Evolutionary conservation across 1,140 invertebrate species (phyloP).

Genomic region (Drosophila neocordata): DNA sequence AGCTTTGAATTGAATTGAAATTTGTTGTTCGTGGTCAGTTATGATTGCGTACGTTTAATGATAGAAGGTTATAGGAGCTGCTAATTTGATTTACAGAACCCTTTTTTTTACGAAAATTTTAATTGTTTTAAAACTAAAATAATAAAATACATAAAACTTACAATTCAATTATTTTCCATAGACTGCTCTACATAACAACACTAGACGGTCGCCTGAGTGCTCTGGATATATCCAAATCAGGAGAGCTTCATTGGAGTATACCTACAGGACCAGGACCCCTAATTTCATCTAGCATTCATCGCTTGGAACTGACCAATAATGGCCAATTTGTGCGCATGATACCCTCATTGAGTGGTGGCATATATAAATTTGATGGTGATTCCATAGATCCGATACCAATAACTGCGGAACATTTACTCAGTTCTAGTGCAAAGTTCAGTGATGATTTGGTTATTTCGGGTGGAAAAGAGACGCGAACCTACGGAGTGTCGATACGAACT

Average conservation of each 20-base stretch:
- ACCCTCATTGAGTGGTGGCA: slow-evolving; percentile 93
- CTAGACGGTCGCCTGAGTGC: slow-evolving; percentile 93
- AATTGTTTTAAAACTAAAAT: neutral
- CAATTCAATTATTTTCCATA: slow-evolving; percentile 79
- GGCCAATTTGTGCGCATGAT: slow-evolving; percentile 94
- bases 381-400: slow-evolving; percentile 93
- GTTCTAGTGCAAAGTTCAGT: slow-evolving; percentile 92
- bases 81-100: no score
- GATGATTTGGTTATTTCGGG: slow-evolving; percentile 94
- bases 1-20: no score
- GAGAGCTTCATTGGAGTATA: slow-evolving; percentile 89
- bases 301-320: slow-evolving; percentile 91
- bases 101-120: no score
- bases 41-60: neutral
- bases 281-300: slow-evolving; percentile 92
- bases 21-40: slow-evolving; percentile 8
- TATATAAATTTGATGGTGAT: slow-evolving; percentile 96
- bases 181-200: slow-evolving; percentile 92
- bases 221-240: slow-evolving; percentile 87
- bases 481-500: slow-evolving; percentile 89
- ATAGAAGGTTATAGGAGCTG: neutral
- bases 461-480: slow-evolving; percentile 87
- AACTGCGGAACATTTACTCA: slow-evolving; percentile 91
- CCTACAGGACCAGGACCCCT: slow-evolving; percentile 89
- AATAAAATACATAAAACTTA: no score